These are phyloP conservation scores for Spilarctia lutea DNA, from an alignment of 2,888 invertebrate species.

Conservation along the genomic window DNA sequence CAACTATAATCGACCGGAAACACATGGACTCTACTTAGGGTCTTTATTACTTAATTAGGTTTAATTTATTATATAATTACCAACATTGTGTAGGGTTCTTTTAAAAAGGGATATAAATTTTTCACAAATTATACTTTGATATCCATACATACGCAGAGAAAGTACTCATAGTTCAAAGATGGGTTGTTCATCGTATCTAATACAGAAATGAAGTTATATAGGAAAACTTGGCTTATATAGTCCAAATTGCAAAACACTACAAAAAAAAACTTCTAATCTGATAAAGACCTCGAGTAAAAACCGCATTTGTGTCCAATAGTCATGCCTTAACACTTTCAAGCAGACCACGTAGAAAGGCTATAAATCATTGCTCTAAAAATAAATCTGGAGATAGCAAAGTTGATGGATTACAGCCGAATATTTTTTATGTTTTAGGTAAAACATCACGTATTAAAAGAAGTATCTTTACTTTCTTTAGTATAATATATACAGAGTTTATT, in stretches of 20 bases:
- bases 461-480: not conserved
- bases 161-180: not conserved
- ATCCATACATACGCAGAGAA: not conserved
- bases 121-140: not conserved
- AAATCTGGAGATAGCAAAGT: conserved; percentile 45
- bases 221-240: not conserved
- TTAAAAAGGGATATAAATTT: not conserved
- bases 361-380: conserved; percentile 46
- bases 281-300: not conserved
- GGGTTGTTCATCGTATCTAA: not conserved
- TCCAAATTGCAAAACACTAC: not conserved
- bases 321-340: conserved; percentile 34
- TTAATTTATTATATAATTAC: conserved; percentile 10
- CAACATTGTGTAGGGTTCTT: not conserved
- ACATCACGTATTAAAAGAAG: not conserved
- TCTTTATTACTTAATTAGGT: conserved; percentile 13
- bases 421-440: conserved; percentile 11
- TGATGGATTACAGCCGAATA: conserved; percentile 21
- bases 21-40: conserved; percentile 34
- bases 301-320: conserved; percentile 2
- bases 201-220: not conserved
- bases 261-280: not conserved
- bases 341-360: conserved; percentile 34
- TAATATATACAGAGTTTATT: not conserved
- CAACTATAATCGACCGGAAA: conserved; percentile 39